phyloP scores from a whole-genome alignment of 2,113 vertebrate genomes.

The Chaetura pelagica region DNA sequence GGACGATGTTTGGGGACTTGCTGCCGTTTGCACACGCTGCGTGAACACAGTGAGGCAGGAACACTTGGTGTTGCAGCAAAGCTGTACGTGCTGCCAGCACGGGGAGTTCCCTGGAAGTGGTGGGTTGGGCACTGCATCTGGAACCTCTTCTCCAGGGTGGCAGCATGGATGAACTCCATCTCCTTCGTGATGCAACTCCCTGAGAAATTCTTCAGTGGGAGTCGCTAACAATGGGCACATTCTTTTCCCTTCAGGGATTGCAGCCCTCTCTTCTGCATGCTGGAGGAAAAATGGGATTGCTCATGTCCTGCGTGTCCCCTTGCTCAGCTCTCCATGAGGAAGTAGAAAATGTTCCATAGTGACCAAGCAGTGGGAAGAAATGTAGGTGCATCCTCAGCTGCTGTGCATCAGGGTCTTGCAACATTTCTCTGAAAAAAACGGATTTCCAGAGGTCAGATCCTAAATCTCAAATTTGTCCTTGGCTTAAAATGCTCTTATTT shows the following conservation, averaged over 20 bases:
- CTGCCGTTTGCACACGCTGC: neutral
- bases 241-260: neutral
- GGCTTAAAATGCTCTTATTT: neutral
- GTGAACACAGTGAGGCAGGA: neutral
- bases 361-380: neutral
- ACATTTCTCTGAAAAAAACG: neutral
- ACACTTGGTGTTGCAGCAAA: neutral
- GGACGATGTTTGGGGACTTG: neutral
- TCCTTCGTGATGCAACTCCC: neutral
- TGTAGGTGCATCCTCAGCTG: neutral
- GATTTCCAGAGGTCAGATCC: neutral
- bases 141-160: rapidly evolving
- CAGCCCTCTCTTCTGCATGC: neutral
- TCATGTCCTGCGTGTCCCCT: rapidly evolving
- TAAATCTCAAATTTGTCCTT: neutral
- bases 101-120: neutral
- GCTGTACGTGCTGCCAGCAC: neutral
- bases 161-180: neutral
- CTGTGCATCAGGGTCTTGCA: neutral
- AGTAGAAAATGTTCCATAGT: neutral
- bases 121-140: rapidly evolving
- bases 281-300: neutral
- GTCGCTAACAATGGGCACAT: neutral
- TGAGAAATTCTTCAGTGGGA: neutral
- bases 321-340: neutral